Base-by-base conservation (phyloP, 2,797 vertebrate species). In the Bradypus variegatus region DNA sequence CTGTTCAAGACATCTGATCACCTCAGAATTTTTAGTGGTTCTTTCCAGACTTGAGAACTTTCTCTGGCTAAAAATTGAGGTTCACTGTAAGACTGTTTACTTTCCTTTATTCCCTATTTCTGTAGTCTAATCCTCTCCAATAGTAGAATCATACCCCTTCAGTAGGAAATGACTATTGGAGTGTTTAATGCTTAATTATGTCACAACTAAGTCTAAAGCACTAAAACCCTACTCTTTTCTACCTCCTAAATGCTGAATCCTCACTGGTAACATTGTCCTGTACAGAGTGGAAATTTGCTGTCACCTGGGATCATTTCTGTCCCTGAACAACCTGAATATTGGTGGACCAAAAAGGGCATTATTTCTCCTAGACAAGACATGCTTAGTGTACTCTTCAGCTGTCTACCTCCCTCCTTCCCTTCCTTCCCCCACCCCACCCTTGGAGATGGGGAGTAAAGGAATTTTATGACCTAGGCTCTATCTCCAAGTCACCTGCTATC, bases 401-500 rank as follows among this genome's bases (percentile, higher is more conserved):
- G 80, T 83, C 50, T 81, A 75, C 23, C 41, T 7, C 19, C 55
- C 6, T 2, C 18, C 3, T 6, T 19, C 19, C 18, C 18, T 58
- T 58, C 18, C 18, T 55, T 55, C 53, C 53, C 15, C 18, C 53
- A 18, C 33, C 3, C n/a, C 13, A 18, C 8, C 29, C 12, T 80
- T 58, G 65, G 79, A 90, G 38, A 62, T 82, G 70, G 50, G 72
- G 58, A 92, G 31, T 86, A 80, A 94, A 91, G 58, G 55, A 70
- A 70, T 88, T 92, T 92, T 86, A 75, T 86, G 79, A 82, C 53
- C 77, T 84, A 58, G 48, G 69, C 29, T 90, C 12, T 67, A 70
- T 88, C 84, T 92, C 27, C 86, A 77, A 92, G 60, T 87, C 70
- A 87, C 85, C 60, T n/a, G 73, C 58, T 95, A 48, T 91, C 60